Conservation (phyloP, 1,140 invertebrate genomes). For the Aphaenogaster ashmeadi region DNA sequence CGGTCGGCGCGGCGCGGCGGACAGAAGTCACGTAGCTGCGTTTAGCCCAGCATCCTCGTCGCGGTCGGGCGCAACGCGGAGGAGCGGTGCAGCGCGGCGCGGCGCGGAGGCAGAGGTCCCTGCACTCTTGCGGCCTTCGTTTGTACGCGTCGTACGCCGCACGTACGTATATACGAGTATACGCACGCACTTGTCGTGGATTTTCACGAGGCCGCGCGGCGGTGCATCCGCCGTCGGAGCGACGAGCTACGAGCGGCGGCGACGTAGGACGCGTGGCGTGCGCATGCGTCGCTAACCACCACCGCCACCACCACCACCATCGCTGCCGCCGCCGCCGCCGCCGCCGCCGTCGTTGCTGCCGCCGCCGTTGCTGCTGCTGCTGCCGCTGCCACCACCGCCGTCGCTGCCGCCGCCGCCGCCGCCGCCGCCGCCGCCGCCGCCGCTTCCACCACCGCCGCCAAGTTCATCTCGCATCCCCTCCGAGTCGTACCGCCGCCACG, state of each 20-base stretch:
- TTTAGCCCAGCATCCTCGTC: conserved; percentile 51
- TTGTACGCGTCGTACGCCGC: conserved; percentile 52
- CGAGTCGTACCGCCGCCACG: conserved; percentile 81
- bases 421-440: conserved; percentile 25
- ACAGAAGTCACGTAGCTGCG: conserved; percentile 59
- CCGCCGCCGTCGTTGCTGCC: too few species aligned
- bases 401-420: conserved; percentile 22
- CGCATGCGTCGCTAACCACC: conserved; percentile 63
- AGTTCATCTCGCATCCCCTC: conserved; percentile 67
- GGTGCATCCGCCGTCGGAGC: conserved; percentile 35
- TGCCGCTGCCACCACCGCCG: background rate
- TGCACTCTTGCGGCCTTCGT: conserved; percentile 71
- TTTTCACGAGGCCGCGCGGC: conserved; percentile 64
- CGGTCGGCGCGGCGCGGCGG: background rate
- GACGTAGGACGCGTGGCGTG: conserved; percentile 46
- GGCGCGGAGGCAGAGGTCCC: conserved; percentile 60
- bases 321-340: too few species aligned
- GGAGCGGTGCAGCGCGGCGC: background rate
- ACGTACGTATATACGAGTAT: conserved; percentile 20
- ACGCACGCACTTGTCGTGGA: conserved; percentile 62
- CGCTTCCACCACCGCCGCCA: conserved; percentile 5
- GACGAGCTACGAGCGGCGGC: conserved; percentile 23
- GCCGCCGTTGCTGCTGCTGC: too few species aligned
- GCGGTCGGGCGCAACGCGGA: conserved; percentile 28
- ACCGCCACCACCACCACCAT: background rate